phyloP scores from a whole-genome alignment of 2,797 vertebrate species.

The Catharus ustulatus region DNA sequence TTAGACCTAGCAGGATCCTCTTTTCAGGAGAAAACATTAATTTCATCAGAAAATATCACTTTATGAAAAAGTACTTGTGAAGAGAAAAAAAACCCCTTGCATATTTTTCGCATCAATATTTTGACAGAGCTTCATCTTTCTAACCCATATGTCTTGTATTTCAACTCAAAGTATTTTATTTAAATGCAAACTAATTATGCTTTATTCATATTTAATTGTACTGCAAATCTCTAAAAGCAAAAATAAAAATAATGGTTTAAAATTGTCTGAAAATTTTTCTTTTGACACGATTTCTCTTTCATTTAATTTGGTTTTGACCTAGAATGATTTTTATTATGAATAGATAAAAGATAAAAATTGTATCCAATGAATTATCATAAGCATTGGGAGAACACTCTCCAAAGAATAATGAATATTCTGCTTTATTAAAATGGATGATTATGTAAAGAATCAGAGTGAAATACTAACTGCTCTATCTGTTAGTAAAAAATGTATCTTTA shows the following conservation, averaged over 20 bases:
- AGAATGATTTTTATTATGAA: neutral
- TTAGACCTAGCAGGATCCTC: conserved; percentile 24
- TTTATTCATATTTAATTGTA: neutral
- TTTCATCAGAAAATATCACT: conserved; percentile 2
- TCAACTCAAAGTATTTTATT: neutral
- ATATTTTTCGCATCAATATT: neutral
- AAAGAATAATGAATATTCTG: neutral
- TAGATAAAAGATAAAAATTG: neutral
- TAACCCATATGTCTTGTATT: neutral
- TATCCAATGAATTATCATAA: neutral
- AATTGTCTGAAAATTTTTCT: neutral
- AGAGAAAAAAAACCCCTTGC: neutral
- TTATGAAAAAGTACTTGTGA: neutral
- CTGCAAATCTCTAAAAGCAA: neutral
- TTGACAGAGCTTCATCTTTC: neutral
- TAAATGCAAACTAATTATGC: neutral
- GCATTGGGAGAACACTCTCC: neutral
- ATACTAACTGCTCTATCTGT: neutral
- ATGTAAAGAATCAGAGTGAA: neutral
- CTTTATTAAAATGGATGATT: neutral
- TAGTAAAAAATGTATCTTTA: neutral
- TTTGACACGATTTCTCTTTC: neutral
- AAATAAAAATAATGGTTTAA: neutral
- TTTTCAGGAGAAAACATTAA: conserved; percentile 12
- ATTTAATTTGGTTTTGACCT: neutral